phyloP scores from a whole-genome alignment of 2,888 invertebrate genomes.

The Melinaea menophilus region DNA sequence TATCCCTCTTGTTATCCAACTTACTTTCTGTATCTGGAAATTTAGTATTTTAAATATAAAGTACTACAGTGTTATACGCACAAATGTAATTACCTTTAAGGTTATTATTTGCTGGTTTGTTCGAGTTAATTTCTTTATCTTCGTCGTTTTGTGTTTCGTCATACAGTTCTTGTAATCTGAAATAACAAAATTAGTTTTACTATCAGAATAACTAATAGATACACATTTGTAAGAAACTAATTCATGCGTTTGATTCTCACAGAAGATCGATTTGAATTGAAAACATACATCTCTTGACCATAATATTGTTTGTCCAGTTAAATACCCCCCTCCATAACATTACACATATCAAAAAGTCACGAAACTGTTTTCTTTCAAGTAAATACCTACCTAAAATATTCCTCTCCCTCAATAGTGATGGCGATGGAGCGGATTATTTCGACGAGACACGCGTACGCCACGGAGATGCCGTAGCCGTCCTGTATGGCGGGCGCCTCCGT shows the following conservation, averaged over 20 bases:
- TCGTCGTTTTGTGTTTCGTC: conserved; percentile 64
- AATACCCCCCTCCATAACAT: too few relatives aligned
- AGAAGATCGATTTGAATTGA: too few relatives aligned
- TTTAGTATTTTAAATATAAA: neutral
- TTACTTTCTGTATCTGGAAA: conserved; percentile 40
- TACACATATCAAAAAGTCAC: too few relatives aligned
- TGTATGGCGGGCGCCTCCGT: conserved; percentile 94
- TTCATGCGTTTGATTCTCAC: too few relatives aligned
- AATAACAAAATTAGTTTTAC: conserved; percentile 18
- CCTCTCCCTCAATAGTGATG: conserved; percentile 81
- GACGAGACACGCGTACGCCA: conserved; percentile 95
- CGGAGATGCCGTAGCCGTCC: conserved; percentile 98
- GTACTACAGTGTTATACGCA: neutral
- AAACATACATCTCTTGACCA: too few relatives aligned
- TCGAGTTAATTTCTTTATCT: conserved; percentile 58
- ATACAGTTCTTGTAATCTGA: conserved; percentile 64
- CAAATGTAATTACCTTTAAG: conserved; percentile 46
- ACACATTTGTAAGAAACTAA: neutral
- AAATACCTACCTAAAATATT: conserved; percentile 60
- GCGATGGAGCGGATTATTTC: conserved; percentile 93
- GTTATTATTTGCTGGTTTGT: conserved; percentile 48
- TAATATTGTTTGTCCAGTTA: too few relatives aligned
- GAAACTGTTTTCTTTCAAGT: too few relatives aligned
- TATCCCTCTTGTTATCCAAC: conserved; percentile 44
- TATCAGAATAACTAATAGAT: neutral